Evolutionary conservation across 1,140 invertebrate species (phyloP).

Genomic region (Zaprionus africanus): DNA sequence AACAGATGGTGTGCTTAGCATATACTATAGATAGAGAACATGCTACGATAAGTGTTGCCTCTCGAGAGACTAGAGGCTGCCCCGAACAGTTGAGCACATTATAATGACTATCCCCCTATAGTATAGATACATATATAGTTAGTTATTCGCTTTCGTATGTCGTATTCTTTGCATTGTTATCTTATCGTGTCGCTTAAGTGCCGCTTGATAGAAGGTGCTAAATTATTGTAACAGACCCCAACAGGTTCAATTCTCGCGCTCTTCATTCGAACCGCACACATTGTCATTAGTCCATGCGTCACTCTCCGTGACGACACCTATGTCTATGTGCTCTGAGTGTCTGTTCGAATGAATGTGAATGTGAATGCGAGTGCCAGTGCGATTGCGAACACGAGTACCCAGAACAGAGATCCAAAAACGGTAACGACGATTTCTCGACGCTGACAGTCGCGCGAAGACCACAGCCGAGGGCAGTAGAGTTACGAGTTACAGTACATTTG

Average conservation of each 20-base stretch:
- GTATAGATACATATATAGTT: background rate
- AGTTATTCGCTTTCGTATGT: background rate
- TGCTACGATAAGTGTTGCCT: background rate
- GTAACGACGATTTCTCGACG: slow-evolving; percentile 34
- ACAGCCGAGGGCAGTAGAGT: slow-evolving; percentile 66
- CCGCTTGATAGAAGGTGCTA: slow-evolving; percentile 49
- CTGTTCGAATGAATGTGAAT: slow-evolving; percentile 11
- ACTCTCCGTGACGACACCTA: slow-evolving; percentile 38
- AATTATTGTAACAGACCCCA: slow-evolving; percentile 38
- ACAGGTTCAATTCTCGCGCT: slow-evolving; percentile 25
- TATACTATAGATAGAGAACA: background rate
- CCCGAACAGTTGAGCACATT: background rate
- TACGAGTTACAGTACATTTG: slow-evolving; percentile 49
- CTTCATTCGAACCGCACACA: slow-evolving; percentile 7
- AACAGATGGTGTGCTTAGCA: slow-evolving; percentile 9
- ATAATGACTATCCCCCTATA: background rate
- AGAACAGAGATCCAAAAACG: slow-evolving; percentile 60
- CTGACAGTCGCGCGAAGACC: slow-evolving; percentile 66
- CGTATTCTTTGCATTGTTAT: slow-evolving; percentile 26
- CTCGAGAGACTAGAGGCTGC: background rate
- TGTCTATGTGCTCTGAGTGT: background rate
- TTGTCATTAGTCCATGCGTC: slow-evolving; percentile 44
- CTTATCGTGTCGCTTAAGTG: slow-evolving; percentile 58
- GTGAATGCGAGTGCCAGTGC: slow-evolving; percentile 3
- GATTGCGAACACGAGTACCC: slow-evolving; percentile 20